A percentile compares a stretch with the other conserved stretches of the same genome.
Conservation (phyloP, 2,797 vertebrate genomes). For the Aythya fuligula region DNA sequence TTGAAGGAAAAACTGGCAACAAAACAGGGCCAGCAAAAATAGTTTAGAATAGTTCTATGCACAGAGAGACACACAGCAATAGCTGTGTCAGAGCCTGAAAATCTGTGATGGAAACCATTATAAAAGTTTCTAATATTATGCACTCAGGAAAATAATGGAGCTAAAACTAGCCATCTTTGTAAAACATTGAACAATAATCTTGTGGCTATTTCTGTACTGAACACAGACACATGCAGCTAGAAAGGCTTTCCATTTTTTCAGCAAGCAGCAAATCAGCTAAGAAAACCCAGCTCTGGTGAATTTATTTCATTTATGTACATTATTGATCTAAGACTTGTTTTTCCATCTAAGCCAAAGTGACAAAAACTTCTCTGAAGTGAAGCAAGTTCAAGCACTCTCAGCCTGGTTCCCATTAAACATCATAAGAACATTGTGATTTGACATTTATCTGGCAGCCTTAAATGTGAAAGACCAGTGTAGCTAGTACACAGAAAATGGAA, state of each 20-base stretch:
- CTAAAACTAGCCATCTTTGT: neutral
- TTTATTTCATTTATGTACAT: slow-evolving; percentile 36
- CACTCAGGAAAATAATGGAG: neutral
- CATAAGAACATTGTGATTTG: slow-evolving; percentile 21
- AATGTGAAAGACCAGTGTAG: slow-evolving; percentile 42
- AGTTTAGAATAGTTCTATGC: neutral
- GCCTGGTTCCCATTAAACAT: slow-evolving; percentile 46
- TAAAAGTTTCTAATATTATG: neutral
- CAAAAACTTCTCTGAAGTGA: slow-evolving; percentile 61
- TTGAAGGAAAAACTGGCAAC: neutral
- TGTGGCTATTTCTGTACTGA: neutral
- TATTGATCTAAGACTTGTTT: slow-evolving; percentile 65
- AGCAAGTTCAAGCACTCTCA: slow-evolving; percentile 37
- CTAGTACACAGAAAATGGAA: slow-evolving; percentile 1
- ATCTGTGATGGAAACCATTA: neutral
- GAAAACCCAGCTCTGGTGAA: slow-evolving; percentile 2
- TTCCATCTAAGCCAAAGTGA: slow-evolving; percentile 25
- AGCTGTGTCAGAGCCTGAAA: neutral
- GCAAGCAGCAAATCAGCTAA: neutral
- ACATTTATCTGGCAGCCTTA: slow-evolving; percentile 64
- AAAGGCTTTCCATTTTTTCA: neutral
- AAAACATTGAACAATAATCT: neutral
- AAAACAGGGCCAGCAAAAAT: neutral
- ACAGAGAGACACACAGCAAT: neutral
- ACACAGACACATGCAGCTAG: neutral